Conservation (phyloP, 2,797 vertebrate genomes). For the Anas bernieri region DNA sequence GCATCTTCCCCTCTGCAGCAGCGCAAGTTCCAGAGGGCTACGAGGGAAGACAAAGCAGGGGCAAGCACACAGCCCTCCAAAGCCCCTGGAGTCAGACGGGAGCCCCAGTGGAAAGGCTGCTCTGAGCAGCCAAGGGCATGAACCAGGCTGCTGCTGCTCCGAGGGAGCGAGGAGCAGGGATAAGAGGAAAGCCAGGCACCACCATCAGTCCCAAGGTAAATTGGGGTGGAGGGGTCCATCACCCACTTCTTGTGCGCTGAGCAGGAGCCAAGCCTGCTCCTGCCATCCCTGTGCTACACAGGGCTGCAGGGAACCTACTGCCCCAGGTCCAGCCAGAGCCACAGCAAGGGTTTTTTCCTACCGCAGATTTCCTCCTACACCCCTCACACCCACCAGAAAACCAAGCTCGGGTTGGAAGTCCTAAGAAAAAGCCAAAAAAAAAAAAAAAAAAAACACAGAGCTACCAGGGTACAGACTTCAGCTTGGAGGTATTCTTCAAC, state of each 20-base stretch:
- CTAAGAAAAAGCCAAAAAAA: background rate
- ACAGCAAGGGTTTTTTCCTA: background rate
- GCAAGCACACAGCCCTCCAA: background rate
- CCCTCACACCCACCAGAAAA: background rate
- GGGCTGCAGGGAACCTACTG: background rate
- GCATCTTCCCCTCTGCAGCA: background rate
- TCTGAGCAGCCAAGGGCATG: background rate
- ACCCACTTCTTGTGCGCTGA: fast-evolving
- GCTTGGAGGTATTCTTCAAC: background rate
- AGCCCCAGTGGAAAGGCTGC: background rate
- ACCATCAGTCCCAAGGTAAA: background rate
- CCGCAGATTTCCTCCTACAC: background rate
- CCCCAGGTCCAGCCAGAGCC: background rate
- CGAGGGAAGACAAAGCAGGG: background rate
- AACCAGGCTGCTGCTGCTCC: background rate
- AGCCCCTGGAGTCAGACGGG: background rate
- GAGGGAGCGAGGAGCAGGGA: background rate
- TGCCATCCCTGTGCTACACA: no score
- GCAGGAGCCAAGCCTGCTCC: background rate
- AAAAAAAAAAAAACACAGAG: background rate
- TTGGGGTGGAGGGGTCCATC: background rate
- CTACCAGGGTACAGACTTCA: background rate
- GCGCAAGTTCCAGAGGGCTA: fast-evolving
- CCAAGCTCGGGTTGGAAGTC: background rate
- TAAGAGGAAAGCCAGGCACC: background rate